These are phyloP conservation scores for Pterocles gutturalis DNA, from an alignment of 2,113 vertebrate species.

Conservation along the genomic window DNA sequence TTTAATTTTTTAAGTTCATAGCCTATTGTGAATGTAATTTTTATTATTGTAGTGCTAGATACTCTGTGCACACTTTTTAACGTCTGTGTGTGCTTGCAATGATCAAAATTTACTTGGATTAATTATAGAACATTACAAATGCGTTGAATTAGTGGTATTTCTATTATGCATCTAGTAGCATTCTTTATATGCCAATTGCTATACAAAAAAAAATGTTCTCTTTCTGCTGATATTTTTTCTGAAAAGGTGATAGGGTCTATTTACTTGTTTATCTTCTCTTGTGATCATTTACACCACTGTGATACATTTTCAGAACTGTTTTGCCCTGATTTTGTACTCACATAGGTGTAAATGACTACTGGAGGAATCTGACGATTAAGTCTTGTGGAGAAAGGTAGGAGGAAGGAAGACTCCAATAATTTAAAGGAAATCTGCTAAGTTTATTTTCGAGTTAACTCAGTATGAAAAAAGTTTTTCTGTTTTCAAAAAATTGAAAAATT, in stretches of 20 bases:
- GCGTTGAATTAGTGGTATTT: neutral
- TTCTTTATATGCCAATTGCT: neutral
- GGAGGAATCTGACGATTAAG: neutral
- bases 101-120: neutral
- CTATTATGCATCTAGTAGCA: neutral
- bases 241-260: neutral
- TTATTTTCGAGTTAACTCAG: slow-evolving; percentile 40
- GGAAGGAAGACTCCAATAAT: neutral
- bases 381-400: neutral
- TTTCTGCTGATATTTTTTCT: neutral
- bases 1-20: neutral
- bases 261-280: neutral
- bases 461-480: neutral
- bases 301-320: neutral
- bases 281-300: neutral
- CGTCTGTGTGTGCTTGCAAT: neutral
- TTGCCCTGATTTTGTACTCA: neutral
- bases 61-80: neutral
- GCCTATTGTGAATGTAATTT: neutral
- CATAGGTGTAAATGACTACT: neutral
- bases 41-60: neutral
- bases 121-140: neutral
- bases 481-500: neutral
- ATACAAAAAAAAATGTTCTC: neutral
- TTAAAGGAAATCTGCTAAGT: neutral